These are phyloP conservation scores for Megaceryle alcyon DNA, from an alignment of 2,797 vertebrate species.

Conservation along the genomic window DNA sequence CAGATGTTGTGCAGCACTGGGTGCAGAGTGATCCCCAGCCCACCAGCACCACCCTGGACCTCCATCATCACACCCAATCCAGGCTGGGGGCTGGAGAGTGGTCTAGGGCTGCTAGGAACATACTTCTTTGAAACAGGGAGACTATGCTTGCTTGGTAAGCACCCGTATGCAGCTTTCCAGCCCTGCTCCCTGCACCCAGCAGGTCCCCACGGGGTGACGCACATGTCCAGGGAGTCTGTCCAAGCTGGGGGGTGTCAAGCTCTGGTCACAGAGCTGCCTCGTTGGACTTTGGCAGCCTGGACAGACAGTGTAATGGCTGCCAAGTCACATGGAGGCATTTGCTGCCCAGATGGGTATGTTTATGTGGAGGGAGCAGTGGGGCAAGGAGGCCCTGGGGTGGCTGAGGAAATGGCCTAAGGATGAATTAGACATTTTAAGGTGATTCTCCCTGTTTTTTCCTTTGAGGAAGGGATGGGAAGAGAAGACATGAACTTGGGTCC, in stretches of 20 bases:
- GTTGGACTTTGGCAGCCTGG: neutral
- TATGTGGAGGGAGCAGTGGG: neutral
- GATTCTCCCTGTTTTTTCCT: neutral
- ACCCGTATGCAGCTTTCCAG: rapidly evolving
- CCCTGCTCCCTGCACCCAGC: neutral
- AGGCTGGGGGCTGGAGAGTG: neutral
- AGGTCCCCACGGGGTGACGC: neutral
- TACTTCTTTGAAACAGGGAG: neutral
- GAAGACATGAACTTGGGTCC: neutral
- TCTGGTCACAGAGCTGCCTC: neutral
- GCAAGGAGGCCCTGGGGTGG: neutral
- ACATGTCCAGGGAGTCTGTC: neutral
- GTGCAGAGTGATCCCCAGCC: neutral
- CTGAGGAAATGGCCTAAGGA: neutral
- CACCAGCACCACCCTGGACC: neutral
- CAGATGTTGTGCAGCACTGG: rapidly evolving
- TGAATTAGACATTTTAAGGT: neutral
- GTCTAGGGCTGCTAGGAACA: too few relatives aligned
- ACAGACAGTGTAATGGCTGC: rapidly evolving
- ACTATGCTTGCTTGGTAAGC: rapidly evolving
- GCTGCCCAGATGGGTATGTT: neutral
- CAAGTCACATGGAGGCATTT: neutral
- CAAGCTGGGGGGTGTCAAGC: neutral
- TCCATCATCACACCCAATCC: rapidly evolving
- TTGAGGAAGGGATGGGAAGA: neutral